phyloP scores from a whole-genome alignment of 2,797 vertebrate genomes.

The Cyprinodon diabolis region DNA sequence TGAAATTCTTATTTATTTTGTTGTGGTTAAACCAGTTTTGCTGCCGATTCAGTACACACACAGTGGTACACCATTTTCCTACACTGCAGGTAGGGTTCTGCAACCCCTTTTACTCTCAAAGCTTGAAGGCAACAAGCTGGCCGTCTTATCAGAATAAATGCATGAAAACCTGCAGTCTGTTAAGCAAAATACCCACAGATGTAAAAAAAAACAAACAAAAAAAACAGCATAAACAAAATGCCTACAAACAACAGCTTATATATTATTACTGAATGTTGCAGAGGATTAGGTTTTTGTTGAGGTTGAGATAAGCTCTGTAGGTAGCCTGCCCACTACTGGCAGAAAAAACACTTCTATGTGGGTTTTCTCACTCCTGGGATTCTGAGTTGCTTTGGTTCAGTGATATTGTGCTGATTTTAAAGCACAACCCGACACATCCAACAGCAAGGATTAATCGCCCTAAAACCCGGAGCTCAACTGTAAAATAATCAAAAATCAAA shows the following conservation, averaged over 20 bases:
- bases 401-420: constrained; percentile 22
- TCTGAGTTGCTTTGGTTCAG: constrained; percentile 19
- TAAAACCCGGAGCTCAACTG: background rate
- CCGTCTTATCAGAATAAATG: constrained; percentile 1
- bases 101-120: background rate
- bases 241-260: constrained; percentile 6
- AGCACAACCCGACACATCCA: background rate
- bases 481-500: constrained; percentile 9
- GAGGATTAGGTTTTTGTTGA: constrained; percentile 17
- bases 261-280: constrained; percentile 4
- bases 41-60: background rate
- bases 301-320: constrained; percentile 18
- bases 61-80: background rate
- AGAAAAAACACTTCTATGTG: constrained; percentile 11
- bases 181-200: background rate
- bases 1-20: background rate
- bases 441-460: constrained; percentile 14
- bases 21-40: background rate
- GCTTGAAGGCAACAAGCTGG: background rate
- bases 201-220: background rate
- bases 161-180: constrained; percentile 2
- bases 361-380: constrained; percentile 19
- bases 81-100: constrained; percentile 1
- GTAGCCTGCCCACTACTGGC: constrained; percentile 21
- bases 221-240: constrained; percentile 3